A percentile compares a stretch with the other conserved stretches of the same genome.
Conservation (phyloP, 2,888 invertebrate species). For the Drosophila leonis region DNA sequence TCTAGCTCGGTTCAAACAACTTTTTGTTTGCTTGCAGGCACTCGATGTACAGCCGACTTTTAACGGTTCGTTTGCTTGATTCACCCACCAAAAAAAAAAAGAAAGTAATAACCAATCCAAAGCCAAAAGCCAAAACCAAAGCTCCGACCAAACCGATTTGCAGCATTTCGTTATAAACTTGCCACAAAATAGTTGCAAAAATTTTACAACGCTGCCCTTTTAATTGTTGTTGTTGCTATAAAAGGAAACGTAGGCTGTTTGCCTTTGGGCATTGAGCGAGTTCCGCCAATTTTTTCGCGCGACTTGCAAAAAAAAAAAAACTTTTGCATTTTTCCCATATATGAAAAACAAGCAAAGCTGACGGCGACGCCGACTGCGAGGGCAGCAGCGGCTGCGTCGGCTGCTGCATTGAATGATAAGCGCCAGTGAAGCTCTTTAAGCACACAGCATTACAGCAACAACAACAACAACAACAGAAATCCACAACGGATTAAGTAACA, state of each 20-base stretch:
- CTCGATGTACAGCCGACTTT: constrained; percentile 15
- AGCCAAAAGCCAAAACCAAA: constrained; percentile 30
- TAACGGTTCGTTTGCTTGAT: constrained; percentile 3
- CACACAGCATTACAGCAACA: constrained; percentile 60
- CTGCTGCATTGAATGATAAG: constrained; percentile 67
- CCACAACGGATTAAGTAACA: constrained; percentile 41
- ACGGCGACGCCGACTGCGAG: constrained; percentile 8
- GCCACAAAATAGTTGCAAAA: constrained; percentile 63
- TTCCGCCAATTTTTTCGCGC: constrained; percentile 28
- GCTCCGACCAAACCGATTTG: constrained; percentile 68
- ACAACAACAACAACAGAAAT: constrained; percentile 19
- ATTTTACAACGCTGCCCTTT: constrained; percentile 29
- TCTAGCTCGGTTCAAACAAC: background rate
- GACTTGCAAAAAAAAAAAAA: constrained; percentile 40
- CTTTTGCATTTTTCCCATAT: constrained; percentile 53
- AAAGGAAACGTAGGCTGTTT: constrained; percentile 10
- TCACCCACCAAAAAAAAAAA: background rate
- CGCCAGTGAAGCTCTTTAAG: constrained; percentile 64
- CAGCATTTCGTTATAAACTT: constrained; percentile 62
- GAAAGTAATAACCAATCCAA: background rate
- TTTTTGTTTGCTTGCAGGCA: constrained; percentile 1
- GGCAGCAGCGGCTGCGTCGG: constrained; percentile 4
- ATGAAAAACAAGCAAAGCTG: constrained; percentile 36
- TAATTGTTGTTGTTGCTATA: constrained; percentile 16
- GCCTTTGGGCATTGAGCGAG: constrained; percentile 2